phyloP scores from a whole-genome alignment of 2,797 vertebrate genomes.

The Mareca penelope region DNA sequence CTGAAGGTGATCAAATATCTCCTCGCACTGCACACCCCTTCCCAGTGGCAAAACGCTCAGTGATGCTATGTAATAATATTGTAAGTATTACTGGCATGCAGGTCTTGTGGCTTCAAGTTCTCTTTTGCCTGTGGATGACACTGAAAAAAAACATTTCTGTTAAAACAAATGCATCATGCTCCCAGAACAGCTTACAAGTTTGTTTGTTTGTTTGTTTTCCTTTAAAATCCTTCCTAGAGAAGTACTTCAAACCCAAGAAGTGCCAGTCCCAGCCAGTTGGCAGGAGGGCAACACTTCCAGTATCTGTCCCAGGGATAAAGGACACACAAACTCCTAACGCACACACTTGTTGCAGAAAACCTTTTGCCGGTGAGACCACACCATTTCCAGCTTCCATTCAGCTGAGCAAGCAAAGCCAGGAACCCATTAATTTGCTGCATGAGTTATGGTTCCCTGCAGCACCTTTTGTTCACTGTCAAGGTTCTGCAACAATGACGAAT shows the following conservation, averaged over 20 bases:
- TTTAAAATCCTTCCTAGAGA: background rate
- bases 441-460: constrained; percentile 67
- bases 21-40: background rate
- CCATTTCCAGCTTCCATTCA: background rate
- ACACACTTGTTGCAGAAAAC: background rate
- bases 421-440: constrained; percentile 60
- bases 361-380: background rate
- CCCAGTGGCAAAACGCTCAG: background rate
- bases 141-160: background rate
- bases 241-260: background rate
- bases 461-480: constrained; percentile 65
- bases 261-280: background rate
- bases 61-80: background rate
- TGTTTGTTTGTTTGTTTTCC: accelerated
- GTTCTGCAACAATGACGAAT: constrained; percentile 64
- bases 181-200: background rate
- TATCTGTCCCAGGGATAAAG: background rate
- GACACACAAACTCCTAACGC: background rate
- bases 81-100: background rate
- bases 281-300: background rate
- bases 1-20: background rate
- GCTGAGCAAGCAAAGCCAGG: constrained; percentile 38
- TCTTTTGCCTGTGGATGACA: too few species aligned
- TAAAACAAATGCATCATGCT: background rate
- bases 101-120: background rate